Base-by-base conservation (phyloP, 1,140 invertebrate genomes). In the Polypedilum pembai region DNA sequence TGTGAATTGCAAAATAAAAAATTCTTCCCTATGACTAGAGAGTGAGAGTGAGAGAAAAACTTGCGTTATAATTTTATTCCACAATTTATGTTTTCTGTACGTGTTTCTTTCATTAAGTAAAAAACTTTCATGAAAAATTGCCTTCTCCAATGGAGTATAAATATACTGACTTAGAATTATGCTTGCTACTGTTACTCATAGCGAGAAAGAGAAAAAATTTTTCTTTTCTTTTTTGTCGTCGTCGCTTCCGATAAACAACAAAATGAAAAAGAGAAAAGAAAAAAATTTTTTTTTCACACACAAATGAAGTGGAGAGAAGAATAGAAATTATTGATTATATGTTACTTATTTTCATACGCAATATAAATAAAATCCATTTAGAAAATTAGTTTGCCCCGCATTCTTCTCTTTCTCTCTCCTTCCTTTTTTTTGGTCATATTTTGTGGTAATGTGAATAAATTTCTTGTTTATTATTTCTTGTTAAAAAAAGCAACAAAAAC, bases 271-370 rank as follows among this genome's bases (percentile, higher is more conserved):
- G 15, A 45, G 41, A 45, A 15, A 45, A 8, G 41, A 45, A 8
- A 45, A 45, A 8, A 45, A n/a, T n/a, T n/a, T 33, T n/a, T 56
- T 56, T 56, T 56, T 56, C 45, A 56, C 45, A 56, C 45, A 56
- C 12, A 56, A 56, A 56, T 56, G 45, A 56, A 56, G 12, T 56
- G 45, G 45, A 56, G 12, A 56, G 45, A 56, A 45, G n/a, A n/a
- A n/a, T n/a, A n/a, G n/a, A 45, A 56, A 56, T 56, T 56, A 56
- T 56, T 56, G 45, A 56, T 56, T 56, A 56, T 56, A 56, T 56
- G 45, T 15, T 56, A 56, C 45, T 56, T 56, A 56, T 56, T 56
- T 56, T 56, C n/a, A 56, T 56, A 56, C 12, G 12, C 45, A 15
- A 12, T 56, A 56, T 56, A 56, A 56, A 56, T 56, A 56, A 56